phyloP scores from a whole-genome alignment of 2,888 invertebrate species.

The Rotaria sp. region DNA sequence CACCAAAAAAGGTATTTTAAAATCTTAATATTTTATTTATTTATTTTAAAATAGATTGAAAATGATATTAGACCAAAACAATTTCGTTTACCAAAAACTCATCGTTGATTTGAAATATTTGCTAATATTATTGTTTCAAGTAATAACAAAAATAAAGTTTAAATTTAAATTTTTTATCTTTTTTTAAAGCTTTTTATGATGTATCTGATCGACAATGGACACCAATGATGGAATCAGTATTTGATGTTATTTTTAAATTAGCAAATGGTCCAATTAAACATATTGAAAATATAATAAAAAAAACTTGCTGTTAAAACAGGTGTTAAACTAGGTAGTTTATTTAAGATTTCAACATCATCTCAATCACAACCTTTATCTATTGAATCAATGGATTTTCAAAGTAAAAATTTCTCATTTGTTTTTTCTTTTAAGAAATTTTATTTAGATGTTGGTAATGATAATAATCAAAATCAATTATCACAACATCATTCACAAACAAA shows the following conservation, averaged over 20 bases:
- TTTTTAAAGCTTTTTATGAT: constrained; percentile 17
- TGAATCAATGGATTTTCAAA: background rate
- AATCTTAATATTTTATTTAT: background rate
- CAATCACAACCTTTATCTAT: background rate
- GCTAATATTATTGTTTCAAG: constrained; percentile 8
- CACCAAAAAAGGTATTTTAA: background rate
- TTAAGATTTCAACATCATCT: background rate
- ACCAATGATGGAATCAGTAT: constrained; percentile 61
- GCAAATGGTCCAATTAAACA: constrained; percentile 62
- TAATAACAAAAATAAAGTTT: background rate
- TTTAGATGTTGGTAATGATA: background rate
- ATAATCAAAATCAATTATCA: background rate
- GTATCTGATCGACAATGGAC: constrained; percentile 55
- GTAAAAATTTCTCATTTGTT: background rate
- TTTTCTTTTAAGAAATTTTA: background rate
- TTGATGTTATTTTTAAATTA: constrained; percentile 62
- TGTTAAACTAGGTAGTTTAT: background rate
- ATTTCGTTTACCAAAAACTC: constrained; percentile 26
- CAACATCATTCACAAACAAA: background rate
- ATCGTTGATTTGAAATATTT: constrained; percentile 9
- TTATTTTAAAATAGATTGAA: background rate
- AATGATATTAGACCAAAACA: constrained; percentile 9
- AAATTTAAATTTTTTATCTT: background rate
- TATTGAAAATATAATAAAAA: constrained; percentile 50
- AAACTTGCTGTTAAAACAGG: constrained; percentile 42